Base-by-base conservation (phyloP, 2,888 invertebrate genomes). In the Orgyia antiqua region DNA sequence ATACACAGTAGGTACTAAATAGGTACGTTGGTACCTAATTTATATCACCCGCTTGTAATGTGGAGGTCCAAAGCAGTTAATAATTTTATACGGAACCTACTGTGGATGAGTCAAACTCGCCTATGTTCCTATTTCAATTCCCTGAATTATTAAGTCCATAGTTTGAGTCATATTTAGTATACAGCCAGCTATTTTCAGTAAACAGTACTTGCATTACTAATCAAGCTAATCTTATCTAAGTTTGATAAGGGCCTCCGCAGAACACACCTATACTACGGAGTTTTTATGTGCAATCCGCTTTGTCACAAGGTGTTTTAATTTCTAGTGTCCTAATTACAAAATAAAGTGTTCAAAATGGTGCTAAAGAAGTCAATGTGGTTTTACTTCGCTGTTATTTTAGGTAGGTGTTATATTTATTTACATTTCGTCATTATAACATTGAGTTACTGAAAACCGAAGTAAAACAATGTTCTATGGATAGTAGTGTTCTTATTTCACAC, bases 311-410 rank as follows among this genome's bases (percentile, higher is more conserved):
- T 52, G 40, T 41, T 34, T 51, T 42, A 33, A 42, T 41, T 3
- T 10, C 43, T 21, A 36, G 47, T 50, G 41, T 44, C 36, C 42
- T 44, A 45, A 45, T 45, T 49, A 38, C 33, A 34, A 36, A 38
- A 39, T 28, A 42, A 58, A 49, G 47, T 32, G 20, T 36, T 25
- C 24, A 79, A 75, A 68, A 87, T 87, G 87, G 71, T 68, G 26
- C 68, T 71, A 43, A 73, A 55, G 40, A 82, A 59, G 52, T 67
- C 84, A 2, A 40, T 80, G 15, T 69, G 75, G 62, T 87, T 87
- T 56, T 88, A 87, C 52, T 68, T 88, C n/a, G 79, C 88, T 21
- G 70, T 87, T 33, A 59, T 87, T 50, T 68, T 88, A 38, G 86
- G 88, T 88, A 58, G 72, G 84, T 77, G 23, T 1, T 10, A 4